Base-by-base conservation (phyloP, 2,888 invertebrate species). In the Drosophila colorata region DNA sequence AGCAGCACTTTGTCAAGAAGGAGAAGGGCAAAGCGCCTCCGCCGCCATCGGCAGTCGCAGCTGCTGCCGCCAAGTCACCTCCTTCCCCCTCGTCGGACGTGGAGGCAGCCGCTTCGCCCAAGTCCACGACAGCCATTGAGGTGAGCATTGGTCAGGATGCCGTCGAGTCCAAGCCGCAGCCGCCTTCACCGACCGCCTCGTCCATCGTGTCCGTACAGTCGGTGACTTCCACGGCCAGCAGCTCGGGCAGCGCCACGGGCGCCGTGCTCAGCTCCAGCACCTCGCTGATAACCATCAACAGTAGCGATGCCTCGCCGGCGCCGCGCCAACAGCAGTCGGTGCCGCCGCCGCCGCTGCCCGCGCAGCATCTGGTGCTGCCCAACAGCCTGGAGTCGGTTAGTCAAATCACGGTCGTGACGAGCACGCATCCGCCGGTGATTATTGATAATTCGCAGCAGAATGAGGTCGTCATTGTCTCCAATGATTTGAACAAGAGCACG, bases 1-100 rank as follows among this genome's bases (percentile, higher is more conserved):
- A 60, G 43, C 55, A 86, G 72, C 88, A 80, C 63, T 83, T 94
- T 89, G 94, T 95, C 69, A 96, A 96, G 92, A 96, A 95, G 91
- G 96, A 96, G 88, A 97, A 97, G 91, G 97, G 97, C 67, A 96
- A 96, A 65, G 97, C 96, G 44, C 97, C 94, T 60, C 96, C 96
- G 25, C 93, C 93, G 44, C 92, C 93, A 23, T 69, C 87, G 46
- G 53, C 57, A 31, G 38, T 65, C 16, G 52, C 35, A 28, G 28
- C 28, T 6, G 31, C 52, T 43, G 47, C 60, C 23, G 28, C 96
- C 96, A 11, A 57, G 31, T 23, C 41, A 41, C 47, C 51, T 20
- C 43, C 31, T 13, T 43, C 25, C 2, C 31, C 28, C 7, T 23
- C 51, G 33, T 25, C 48, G 11, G 47, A 49, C 16, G 40, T 16